Percentiles rank a stretch among this genome's conserved stretches.
Evolutionary conservation across 2,113 vertebrate species (phyloP).

Genomic region (Rissa tridactyla): DNA sequence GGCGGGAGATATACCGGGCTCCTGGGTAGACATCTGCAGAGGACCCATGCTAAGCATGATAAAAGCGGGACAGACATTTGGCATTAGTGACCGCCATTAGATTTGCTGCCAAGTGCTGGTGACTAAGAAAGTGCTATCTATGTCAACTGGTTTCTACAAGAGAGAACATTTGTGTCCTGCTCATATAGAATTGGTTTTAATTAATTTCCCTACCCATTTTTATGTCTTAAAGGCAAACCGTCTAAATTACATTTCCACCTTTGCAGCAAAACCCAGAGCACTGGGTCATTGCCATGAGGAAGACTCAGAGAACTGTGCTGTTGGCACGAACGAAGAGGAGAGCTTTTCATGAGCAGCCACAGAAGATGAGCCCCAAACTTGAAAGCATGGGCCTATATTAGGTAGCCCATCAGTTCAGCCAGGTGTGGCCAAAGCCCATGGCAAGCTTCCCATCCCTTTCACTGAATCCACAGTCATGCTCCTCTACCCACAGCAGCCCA

Average conservation of each 20-base stretch:
- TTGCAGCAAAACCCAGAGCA: background rate
- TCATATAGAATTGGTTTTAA: background rate
- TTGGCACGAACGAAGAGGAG: background rate
- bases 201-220: background rate
- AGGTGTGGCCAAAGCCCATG: background rate
- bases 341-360: background rate
- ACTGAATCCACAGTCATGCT: background rate
- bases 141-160: background rate
- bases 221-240: background rate
- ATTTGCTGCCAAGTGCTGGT: background rate
- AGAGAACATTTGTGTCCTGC: background rate
- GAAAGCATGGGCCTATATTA: background rate
- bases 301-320: background rate
- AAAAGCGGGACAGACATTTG: background rate
- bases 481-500: background rate
- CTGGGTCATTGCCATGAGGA: background rate
- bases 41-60: background rate
- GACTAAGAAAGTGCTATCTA: background rate
- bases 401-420: background rate
- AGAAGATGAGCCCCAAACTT: background rate
- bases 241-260: background rate
- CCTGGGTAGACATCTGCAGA: background rate
- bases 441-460: background rate
- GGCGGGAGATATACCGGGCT: background rate
- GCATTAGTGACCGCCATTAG: background rate